Percentiles rank a stretch among this genome's conserved stretches.
phyloP scores from a whole-genome alignment of 1,140 invertebrate species.

The Papilio polyxenes region DNA sequence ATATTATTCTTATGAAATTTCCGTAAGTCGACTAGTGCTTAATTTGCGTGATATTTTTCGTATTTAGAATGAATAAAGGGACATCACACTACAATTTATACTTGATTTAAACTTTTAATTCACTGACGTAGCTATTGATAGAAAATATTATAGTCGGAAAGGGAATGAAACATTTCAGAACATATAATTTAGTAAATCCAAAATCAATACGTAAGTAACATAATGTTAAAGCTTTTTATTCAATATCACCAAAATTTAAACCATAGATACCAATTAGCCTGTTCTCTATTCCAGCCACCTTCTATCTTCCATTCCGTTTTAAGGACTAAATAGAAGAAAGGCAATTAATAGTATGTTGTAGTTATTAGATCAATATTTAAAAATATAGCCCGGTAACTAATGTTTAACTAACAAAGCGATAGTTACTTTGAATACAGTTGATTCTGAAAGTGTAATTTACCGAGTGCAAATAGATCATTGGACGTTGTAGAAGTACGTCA shows the following conservation, averaged over 20 bases:
- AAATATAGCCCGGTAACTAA: background rate
- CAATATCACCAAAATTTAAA: no score
- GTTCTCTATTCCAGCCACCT: background rate
- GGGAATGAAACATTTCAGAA: background rate
- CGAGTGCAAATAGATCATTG: slow-evolving; percentile 37
- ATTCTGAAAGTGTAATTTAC: slow-evolving; percentile 36
- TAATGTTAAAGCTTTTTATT: no score
- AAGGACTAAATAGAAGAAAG: background rate
- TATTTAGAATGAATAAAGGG: background rate
- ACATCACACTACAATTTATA: background rate
- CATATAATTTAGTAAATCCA: no score
- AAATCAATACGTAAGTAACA: no score
- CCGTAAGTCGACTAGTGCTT: no score
- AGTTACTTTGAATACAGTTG: background rate
- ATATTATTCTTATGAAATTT: no score
- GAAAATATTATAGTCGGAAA: background rate
- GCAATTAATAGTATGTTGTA: background rate
- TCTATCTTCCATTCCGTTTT: background rate
- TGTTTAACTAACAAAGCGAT: background rate
- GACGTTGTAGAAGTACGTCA: slow-evolving; percentile 34
- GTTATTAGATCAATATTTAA: background rate
- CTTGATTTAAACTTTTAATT: background rate
- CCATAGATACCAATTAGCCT: no score
- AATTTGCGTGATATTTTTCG: no score
- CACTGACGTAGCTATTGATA: background rate